These are phyloP conservation scores for Priocnemis perturbator DNA, from an alignment of 2,888 invertebrate genomes.

Conservation along the genomic window DNA sequence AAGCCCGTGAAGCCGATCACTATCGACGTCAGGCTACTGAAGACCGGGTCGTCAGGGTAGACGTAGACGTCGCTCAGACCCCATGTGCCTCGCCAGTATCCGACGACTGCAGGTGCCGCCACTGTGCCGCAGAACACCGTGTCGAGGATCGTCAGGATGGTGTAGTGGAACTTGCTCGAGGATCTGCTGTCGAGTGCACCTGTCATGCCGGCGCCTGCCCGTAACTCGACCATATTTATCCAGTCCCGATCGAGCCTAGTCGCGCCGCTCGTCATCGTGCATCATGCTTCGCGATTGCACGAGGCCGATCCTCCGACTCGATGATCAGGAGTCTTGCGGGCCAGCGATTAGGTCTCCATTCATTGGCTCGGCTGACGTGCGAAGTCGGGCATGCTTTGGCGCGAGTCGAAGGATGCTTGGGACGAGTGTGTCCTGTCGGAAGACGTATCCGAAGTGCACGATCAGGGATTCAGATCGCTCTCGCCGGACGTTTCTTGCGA, in stretches of 20 bases:
- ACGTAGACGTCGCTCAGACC: slow-evolving; percentile 85
- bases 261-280: slow-evolving; percentile 55
- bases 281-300: slow-evolving; percentile 28
- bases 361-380: too few relatives aligned
- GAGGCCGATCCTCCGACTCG: not conserved
- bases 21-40: slow-evolving; percentile 83
- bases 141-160: slow-evolving; percentile 83
- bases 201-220: slow-evolving; percentile 80
- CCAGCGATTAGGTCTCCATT: too few relatives aligned
- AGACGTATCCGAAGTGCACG: too few relatives aligned
- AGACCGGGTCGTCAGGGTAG: slow-evolving; percentile 79
- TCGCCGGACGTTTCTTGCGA: too few relatives aligned
- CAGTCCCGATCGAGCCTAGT: slow-evolving; percentile 56
- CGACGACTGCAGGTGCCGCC: slow-evolving; percentile 88
- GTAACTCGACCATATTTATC: slow-evolving; percentile 76
- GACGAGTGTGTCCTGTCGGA: too few relatives aligned
- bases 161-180: slow-evolving; percentile 71
- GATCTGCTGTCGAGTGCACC: slow-evolving; percentile 79
- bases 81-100: slow-evolving; percentile 93
- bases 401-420: too few relatives aligned
- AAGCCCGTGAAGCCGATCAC: slow-evolving; percentile 84
- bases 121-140: slow-evolving; percentile 83
- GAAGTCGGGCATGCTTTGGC: too few relatives aligned
- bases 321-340: not conserved
- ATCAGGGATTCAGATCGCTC: too few relatives aligned